Evolutionary conservation across 2,888 invertebrate species (phyloP).

Genomic region (Cataglyphis rosenhaueri): DNA sequence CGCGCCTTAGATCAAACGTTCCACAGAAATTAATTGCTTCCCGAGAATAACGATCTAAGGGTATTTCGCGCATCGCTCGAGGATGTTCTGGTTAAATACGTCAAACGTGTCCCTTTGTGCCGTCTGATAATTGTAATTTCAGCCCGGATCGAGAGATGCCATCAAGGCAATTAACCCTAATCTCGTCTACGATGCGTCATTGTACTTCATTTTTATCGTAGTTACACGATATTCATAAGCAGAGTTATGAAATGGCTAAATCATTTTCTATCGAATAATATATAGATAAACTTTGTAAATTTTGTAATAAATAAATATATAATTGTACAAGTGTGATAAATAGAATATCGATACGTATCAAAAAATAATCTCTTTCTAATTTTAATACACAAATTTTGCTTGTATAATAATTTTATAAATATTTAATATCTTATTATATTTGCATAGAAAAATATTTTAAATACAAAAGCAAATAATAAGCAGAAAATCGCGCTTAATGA

Average conservation of each 20-base stretch:
- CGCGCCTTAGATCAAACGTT: slow-evolving; percentile 64
- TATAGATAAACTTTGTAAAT: background rate
- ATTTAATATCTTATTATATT: background rate
- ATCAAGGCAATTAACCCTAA: slow-evolving; percentile 20
- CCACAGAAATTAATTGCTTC: slow-evolving; percentile 66
- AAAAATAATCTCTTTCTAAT: background rate
- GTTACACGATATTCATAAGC: background rate
- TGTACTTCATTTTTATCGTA: background rate
- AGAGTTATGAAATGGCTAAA: background rate
- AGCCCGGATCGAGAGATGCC: background rate
- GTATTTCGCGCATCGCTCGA: slow-evolving; percentile 53
- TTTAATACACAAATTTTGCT: background rate
- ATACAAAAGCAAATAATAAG: background rate
- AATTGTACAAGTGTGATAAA: background rate
- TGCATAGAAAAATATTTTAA: background rate
- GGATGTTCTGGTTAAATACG: slow-evolving; percentile 45
- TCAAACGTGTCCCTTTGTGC: slow-evolving; percentile 51
- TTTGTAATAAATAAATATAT: background rate
- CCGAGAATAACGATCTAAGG: slow-evolving; percentile 51
- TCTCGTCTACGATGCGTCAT: slow-evolving; percentile 1
- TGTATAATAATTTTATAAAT: background rate
- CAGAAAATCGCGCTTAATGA: background rate
- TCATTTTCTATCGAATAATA: background rate
- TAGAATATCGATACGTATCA: background rate
- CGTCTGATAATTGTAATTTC: slow-evolving; percentile 47